Evolutionary conservation across 2,797 vertebrate species (phyloP), one percentile per base, ranked within the genome.

Genomic region (Brachyrhaphis roseni): DNA sequence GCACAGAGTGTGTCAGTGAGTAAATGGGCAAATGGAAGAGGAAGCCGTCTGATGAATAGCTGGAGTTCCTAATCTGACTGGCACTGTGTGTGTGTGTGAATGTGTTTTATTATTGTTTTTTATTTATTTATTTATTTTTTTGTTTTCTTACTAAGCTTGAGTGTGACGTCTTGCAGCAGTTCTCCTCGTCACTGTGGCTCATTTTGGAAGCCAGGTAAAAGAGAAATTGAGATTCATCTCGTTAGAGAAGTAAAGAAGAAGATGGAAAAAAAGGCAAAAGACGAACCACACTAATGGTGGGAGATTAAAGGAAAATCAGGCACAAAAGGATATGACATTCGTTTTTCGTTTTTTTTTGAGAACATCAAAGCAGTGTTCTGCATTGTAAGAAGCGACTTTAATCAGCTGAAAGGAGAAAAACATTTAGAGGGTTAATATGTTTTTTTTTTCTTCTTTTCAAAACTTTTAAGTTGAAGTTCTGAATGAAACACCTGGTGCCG

Each of bases 111-210:
- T 59, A 28, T 59, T 59, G 11, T 57, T 57, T 4, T 86, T 39
- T 43, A 74, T 68, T 85, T 89, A 89, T 85, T 77, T 53, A 62
- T 53, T 72, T 76, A 82, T 86, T 28, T 81, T 78, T 80, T 84
- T 11, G 18, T 43, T 78, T 84, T 90, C 72, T 83, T 87, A 90
- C 89, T 92, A 90, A 91, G 76, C 85, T 85, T 49, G 85, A 83
- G 74, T 64, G 83, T 90, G 84, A 93, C 79, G 78, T 92, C 90
- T 90, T 2, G 2, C 72, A 81, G 82, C 86, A 79, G 83, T 81
- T 87, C 89, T 77, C 75, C 81, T 84, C 80, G 85, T 90, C 87
- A 89, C 88, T 73, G 72, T 31, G 53, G 72, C 75, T 72, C 3
- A 26, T 73, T 84, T 87, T 87, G 72, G 87, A 81, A 73, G 72